Conservation (phyloP, 2,113 vertebrate species). For the Carassius gibelio region DNA sequence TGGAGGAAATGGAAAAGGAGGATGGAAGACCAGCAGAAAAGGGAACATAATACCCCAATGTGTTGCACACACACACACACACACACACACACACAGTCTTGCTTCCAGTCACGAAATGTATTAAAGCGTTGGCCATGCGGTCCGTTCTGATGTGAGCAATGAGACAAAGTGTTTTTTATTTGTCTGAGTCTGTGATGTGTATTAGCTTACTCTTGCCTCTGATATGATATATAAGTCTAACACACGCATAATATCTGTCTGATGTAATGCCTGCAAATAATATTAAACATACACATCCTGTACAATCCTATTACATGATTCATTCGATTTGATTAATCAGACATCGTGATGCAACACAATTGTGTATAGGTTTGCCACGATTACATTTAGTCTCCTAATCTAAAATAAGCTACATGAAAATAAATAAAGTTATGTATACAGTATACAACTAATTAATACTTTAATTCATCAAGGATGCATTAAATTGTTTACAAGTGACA, state of each 20-base stretch:
- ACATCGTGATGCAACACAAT: not conserved
- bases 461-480: too few species aligned
- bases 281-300: not conserved
- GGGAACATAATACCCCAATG: constrained; percentile 17
- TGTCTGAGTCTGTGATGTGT: constrained; percentile 12
- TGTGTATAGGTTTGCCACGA: not conserved
- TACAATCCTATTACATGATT: not conserved
- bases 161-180: constrained; percentile 50
- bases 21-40: constrained; percentile 41
- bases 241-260: not conserved
- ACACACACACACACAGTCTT: constrained; percentile 16
- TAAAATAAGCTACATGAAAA: too few species aligned
- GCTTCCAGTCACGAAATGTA: constrained; percentile 39
- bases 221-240: not conserved
- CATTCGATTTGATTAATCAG: not conserved
- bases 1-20: constrained; percentile 27
- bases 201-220: not conserved
- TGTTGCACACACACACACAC: not conserved
- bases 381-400: too few species aligned
- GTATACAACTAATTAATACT: too few species aligned
- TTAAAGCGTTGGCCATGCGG: constrained; percentile 44
- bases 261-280: not conserved
- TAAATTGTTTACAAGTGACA: not conserved
- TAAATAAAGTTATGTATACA: too few species aligned
- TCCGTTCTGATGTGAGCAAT: constrained; percentile 42